phyloP scores from a whole-genome alignment of 2,113 vertebrate species.

The Misgurnus anguillicaudatus region DNA sequence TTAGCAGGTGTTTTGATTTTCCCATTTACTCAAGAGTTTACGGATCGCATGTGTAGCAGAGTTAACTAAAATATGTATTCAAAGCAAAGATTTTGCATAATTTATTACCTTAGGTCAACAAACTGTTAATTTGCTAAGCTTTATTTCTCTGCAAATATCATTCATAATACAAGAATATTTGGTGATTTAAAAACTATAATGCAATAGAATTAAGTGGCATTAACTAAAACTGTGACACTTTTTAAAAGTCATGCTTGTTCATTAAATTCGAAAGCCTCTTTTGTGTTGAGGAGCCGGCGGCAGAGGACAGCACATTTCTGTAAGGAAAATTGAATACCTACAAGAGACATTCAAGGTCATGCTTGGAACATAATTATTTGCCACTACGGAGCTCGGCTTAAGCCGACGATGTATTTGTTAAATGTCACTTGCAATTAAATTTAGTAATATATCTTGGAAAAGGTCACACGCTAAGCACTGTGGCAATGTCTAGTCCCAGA shows the following conservation, averaged over 20 bases:
- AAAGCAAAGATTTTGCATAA: background rate
- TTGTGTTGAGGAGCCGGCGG: background rate
- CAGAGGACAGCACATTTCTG: conserved; percentile 31
- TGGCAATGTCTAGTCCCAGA: conserved; percentile 51
- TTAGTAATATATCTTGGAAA: conserved; percentile 73
- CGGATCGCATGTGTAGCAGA: background rate
- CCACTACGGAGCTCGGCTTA: conserved; percentile 60
- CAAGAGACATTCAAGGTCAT: conserved; percentile 60
- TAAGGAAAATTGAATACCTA: conserved; percentile 56
- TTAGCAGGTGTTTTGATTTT: conserved; percentile 30
- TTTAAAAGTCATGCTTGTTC: conserved; percentile 14
- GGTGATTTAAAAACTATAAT: background rate
- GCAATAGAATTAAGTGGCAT: conserved; percentile 40
- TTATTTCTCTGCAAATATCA: background rate
- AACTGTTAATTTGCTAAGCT: background rate
- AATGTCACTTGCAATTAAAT: conserved; percentile 81
- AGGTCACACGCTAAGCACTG: conserved; percentile 71
- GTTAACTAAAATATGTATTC: background rate
- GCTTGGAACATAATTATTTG: conserved; percentile 67
- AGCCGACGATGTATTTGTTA: conserved; percentile 74
- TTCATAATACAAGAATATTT: conserved; percentile 27
- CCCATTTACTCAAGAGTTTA: conserved; percentile 3
- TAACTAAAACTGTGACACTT: conserved; percentile 25
- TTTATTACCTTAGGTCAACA: conserved; percentile 7
- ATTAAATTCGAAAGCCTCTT: conserved; percentile 45